These are phyloP conservation scores for Podargus strigoides DNA, from an alignment of 2,797 vertebrate genomes.

Conservation along the genomic window DNA sequence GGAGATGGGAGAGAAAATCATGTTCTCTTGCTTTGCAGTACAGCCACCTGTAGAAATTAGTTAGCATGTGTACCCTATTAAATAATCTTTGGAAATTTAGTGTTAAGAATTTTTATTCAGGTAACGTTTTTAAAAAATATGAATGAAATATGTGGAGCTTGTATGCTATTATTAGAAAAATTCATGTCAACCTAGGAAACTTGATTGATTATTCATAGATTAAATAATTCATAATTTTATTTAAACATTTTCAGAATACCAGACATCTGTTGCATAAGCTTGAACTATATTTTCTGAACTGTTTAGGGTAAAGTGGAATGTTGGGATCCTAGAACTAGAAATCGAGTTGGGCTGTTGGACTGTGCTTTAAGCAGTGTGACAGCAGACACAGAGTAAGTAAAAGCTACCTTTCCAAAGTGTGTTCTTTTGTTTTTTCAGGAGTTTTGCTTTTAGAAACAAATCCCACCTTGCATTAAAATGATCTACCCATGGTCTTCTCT, in stretches of 20 bases:
- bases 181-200: not conserved
- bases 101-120: not conserved
- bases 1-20: not conserved
- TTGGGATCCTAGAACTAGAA: constrained; percentile 92
- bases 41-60: not conserved
- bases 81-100: not conserved
- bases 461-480: not conserved
- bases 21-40: not conserved
- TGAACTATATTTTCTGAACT: not conserved
- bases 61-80: not conserved
- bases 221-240: not conserved
- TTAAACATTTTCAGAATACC: not conserved
- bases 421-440: not conserved
- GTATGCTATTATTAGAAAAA: not conserved
- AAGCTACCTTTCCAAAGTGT: not conserved
- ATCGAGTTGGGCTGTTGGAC: constrained; percentile 86
- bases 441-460: not conserved
- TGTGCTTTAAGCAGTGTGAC: constrained; percentile 90
- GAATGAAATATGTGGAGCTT: not conserved
- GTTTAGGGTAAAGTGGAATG: constrained; percentile 91
- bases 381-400: constrained; percentile 87
- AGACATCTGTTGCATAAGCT: not conserved
- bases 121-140: not conserved
- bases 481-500: not conserved
- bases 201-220: not conserved